Base-by-base conservation (phyloP, 2,797 vertebrate species). In the Sandelia bainsii region DNA sequence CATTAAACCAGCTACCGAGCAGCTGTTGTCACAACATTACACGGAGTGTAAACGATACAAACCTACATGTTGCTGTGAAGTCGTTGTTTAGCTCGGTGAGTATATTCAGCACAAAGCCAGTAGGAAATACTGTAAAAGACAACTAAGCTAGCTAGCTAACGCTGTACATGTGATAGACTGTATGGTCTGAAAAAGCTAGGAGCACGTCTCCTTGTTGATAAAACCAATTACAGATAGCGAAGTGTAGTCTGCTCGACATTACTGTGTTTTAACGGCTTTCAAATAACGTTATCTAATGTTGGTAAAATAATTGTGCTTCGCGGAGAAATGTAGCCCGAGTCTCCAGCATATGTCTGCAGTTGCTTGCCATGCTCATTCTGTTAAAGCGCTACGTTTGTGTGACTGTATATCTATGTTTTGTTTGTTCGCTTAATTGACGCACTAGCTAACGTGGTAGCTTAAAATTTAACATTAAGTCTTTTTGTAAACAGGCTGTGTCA, bases 91-190 rank as follows among this genome's bases (percentile, higher is more conserved):
- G 20, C 40, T 63, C 11, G 81, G 92, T 92, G 85, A 91, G 91
- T 90, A 69, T 1, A 9, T 34, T 17, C 5, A 42, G 9, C 27
- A 45, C 45, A 34, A 25, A 39, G 59, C 44, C 45, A 19, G 5
- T 37, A 71, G 12, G 20, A 63, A 1, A 23, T 17, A 45, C 60
- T 51, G 62, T 17, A 48, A 66, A 66, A 79, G 16, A 69, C 19
- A n/a, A 14, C 51, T 23, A 48, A 54, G 86, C 84, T 84, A 91
- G 79, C 82, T 56, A 73, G 87, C 87, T 87, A 84, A 37, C 64
- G 74, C 69, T 57, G 23, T 74, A 64, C 92, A 91, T 91, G 91
- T 89, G 89, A 84, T 59, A 58, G 57, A 53, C 61, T 32, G 63
- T 48, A 48, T 34, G n/a, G 1, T 54, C 45, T 37, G 25, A 46